Evolutionary conservation across 2,113 vertebrate genomes (phyloP).

Genomic region (Eclectus roratus): DNA sequence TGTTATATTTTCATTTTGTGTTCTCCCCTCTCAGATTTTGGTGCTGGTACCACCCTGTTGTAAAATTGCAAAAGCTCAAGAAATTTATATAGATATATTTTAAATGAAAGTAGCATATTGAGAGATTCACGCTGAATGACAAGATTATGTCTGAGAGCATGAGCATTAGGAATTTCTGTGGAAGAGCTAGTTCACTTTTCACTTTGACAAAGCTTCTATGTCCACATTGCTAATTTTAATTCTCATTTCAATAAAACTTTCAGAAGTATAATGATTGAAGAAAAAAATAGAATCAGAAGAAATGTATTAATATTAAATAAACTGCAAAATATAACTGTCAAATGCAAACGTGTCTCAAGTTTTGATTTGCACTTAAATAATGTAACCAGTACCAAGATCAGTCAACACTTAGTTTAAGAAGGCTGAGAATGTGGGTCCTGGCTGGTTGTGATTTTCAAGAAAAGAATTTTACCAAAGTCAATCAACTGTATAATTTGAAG

Average conservation of each 20-base stretch:
- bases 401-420: not conserved
- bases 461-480: not conserved
- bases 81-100: not conserved
- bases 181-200: not conserved
- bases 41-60: not conserved
- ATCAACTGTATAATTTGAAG: slow-evolving; percentile 20
- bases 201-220: not conserved
- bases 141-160: not conserved
- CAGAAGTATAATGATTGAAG: not conserved
- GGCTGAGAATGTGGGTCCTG: not conserved
- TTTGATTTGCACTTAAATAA: slow-evolving; percentile 16
- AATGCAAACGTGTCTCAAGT: not conserved
- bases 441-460: not conserved
- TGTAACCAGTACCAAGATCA: slow-evolving; percentile 5
- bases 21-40: not conserved
- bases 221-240: not conserved
- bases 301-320: not conserved
- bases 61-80: not conserved
- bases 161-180: not conserved
- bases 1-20: not conserved
- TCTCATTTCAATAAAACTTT: not conserved
- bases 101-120: not conserved
- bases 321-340: not conserved
- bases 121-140: not conserved
- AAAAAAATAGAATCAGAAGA: not conserved